Base-by-base conservation (phyloP, 1,140 invertebrate species). In the Cotesia typhae region DNA sequence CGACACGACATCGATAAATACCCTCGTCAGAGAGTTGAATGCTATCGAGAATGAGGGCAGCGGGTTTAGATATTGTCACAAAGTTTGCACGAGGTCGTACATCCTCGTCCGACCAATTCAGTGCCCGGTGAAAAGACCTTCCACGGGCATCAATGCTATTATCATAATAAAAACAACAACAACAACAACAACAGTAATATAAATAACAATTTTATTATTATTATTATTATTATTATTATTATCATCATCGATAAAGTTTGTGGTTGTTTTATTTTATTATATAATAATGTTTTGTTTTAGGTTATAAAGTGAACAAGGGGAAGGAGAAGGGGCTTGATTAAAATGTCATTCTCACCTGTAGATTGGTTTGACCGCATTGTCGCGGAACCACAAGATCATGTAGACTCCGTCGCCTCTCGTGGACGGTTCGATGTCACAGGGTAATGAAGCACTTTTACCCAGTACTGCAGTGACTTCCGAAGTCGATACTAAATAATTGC, bases 301-400 rank as follows among this genome's bases (percentile, higher is more conserved):
- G 28, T 3, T 28, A 28, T 14, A 59, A 14, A 55, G 17, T 10
- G 10, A 47, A 12, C 41, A 64, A 55, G 28, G 28, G 28, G 28
- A 28, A 28, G 28, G 5, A 28, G 28, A 6, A 47, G 41, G 41
- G 41, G 41, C 41, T 36, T 10, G 12, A 70, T 35, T 9, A 67
- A 28, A 67, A 52, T 65, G 57, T 38, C 66, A 38, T 12, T 77
- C 84, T 85, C 88, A 95, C 94, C 94, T 96, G 89, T 95, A 96
- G 76, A 97, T 90, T 55, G 95, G 94, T 83, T 94, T 95, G 63
- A 92, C 91, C 28, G 91, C 92, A 66, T 91, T 92, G 80, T 95
- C 93, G 76, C 94, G 89, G 85, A 95, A 97, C 95, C 95, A 97
- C 5, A 96, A 88, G 74, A 97, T 94, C 92, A 96, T 94, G 84